Evolutionary conservation across 2,888 invertebrate genomes (phyloP).

Genomic region (Hirtodrosophila cameraria): DNA sequence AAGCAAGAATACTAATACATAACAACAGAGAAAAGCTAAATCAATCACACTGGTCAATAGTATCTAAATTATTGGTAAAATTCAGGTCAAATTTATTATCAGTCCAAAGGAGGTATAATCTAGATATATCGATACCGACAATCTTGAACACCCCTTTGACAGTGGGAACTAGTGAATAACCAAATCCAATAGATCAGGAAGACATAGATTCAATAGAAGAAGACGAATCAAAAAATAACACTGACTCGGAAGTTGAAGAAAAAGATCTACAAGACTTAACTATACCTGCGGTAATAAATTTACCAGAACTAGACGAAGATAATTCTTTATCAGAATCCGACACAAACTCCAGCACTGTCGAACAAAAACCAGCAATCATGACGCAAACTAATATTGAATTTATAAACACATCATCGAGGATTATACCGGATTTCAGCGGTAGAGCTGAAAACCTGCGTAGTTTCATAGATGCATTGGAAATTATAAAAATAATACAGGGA

Average conservation of each 20-base stretch:
- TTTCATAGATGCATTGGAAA: conserved; percentile 8
- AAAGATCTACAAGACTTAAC: conserved; percentile 3
- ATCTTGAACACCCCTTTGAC: conserved; percentile 11
- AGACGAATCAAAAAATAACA: background rate
- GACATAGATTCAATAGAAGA: background rate
- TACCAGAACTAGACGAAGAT: background rate
- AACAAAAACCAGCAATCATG: conserved; percentile 3
- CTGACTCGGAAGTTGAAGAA: conserved; percentile 1
- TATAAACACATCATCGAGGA: conserved; percentile 2
- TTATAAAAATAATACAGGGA: conserved; percentile 3
- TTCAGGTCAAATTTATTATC: conserved; percentile 6
- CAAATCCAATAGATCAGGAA: background rate
- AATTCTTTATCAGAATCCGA: background rate
- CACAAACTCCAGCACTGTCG: background rate
- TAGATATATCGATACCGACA: conserved; percentile 18
- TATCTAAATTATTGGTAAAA: background rate
- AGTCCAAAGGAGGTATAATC: conserved; percentile 1
- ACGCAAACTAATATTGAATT: conserved; percentile 7
- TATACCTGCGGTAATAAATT: conserved; percentile 6
- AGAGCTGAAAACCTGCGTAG: conserved; percentile 8
- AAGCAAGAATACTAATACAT: too few species aligned
- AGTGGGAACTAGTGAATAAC: background rate
- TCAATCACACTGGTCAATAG: background rate
- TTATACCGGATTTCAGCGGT: conserved; percentile 9
- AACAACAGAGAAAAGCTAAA: background rate